These are phyloP conservation scores for Rotaria sp. DNA, from an alignment of 2,888 invertebrate genomes.

Conservation along the genomic window DNA sequence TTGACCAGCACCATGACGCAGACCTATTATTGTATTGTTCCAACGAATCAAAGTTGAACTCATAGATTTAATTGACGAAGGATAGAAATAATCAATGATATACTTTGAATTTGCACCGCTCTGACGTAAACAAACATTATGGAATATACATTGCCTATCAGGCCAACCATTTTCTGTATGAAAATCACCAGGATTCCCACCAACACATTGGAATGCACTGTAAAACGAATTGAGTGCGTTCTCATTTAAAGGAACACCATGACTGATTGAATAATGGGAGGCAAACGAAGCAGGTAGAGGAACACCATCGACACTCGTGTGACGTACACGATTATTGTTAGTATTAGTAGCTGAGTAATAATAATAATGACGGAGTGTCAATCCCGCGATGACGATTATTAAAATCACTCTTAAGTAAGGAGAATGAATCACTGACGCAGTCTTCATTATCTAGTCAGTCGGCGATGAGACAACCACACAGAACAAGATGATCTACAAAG, in stretches of 20 bases:
- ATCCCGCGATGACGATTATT: too few species aligned
- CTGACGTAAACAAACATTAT: background rate
- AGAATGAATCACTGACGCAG: too few species aligned
- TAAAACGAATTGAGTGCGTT: background rate
- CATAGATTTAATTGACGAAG: background rate
- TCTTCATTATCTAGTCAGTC: too few species aligned
- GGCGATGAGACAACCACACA: too few species aligned
- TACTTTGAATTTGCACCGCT: background rate
- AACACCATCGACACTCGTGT: too few species aligned
- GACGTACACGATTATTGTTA: too few species aligned
- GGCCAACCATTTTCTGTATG: background rate
- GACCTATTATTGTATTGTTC: background rate
- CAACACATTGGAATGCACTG: background rate
- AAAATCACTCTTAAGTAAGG: too few species aligned
- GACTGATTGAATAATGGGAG: background rate
- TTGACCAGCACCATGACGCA: background rate
- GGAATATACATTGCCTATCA: background rate
- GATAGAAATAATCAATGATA: background rate
- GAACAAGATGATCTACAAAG: too few species aligned
- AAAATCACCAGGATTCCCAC: background rate
- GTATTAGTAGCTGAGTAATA: too few species aligned
- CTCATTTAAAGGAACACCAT: background rate
- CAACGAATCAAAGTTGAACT: background rate
- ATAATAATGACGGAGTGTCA: too few species aligned
- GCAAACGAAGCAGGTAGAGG: background rate